These are phyloP conservation scores for Moxostoma hubbsi DNA, from an alignment of 2,797 vertebrate genomes.

Conservation along the genomic window DNA sequence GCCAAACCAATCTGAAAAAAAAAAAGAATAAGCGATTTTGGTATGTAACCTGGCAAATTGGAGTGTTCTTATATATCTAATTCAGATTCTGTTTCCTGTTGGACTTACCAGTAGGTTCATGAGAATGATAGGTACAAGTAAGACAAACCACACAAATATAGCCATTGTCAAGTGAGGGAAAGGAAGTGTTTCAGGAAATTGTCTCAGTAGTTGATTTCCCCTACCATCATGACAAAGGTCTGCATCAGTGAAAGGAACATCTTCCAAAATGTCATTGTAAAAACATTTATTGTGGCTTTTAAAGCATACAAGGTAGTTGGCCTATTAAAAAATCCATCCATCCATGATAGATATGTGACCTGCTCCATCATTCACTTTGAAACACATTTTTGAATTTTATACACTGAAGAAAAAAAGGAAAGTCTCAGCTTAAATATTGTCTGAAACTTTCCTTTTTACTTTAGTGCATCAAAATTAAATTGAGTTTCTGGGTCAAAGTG, in stretches of 20 bases:
- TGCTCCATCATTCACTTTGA: too few species aligned
- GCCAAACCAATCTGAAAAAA: constrained; percentile 84
- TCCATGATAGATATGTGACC: too few species aligned
- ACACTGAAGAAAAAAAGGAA: too few species aligned
- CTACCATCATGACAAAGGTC: constrained; percentile 88
- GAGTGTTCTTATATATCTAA: background rate
- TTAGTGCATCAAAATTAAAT: too few species aligned
- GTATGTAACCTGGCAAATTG: background rate
- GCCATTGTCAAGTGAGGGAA: constrained; percentile 80
- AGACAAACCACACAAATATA: constrained; percentile 78
- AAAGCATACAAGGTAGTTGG: too few species aligned
- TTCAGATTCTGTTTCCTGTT: background rate
- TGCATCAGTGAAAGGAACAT: constrained; percentile 82
- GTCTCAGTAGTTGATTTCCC: constrained; percentile 85
- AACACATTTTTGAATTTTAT: too few species aligned
- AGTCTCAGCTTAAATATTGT: too few species aligned
- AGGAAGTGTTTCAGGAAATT: constrained; percentile 79
- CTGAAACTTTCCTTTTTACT: too few species aligned
- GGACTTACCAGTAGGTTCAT: constrained; percentile 87
- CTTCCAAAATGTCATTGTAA: constrained; percentile 77
- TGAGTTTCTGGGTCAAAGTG: too few species aligned
- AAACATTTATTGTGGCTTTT: background rate
- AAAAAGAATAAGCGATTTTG: background rate
- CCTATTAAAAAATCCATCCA: too few species aligned
- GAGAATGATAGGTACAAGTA: constrained; percentile 86